These are phyloP conservation scores for Pan troglodytes DNA, from an alignment of 2,113 vertebrate genomes.

Conservation along the genomic window DNA sequence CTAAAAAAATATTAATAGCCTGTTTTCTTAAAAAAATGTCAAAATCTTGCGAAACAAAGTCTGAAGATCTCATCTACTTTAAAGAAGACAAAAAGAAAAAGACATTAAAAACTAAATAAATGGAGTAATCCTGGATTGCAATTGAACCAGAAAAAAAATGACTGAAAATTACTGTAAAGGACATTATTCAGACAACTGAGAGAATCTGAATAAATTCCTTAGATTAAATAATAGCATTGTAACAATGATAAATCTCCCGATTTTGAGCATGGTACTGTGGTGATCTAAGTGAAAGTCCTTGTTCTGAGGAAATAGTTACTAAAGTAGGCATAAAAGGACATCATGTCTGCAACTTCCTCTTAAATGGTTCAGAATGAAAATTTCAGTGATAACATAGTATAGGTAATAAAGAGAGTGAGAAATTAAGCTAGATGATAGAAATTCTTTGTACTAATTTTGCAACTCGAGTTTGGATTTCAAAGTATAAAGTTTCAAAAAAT, in stretches of 20 bases:
- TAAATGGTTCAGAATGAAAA: background rate
- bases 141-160: background rate
- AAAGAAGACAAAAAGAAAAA: background rate
- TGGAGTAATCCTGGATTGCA: background rate
- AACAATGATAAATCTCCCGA: background rate
- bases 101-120: background rate
- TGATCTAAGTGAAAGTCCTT: background rate
- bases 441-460: background rate
- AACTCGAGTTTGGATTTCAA: slow-evolving; percentile 23
- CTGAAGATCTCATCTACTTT: background rate
- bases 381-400: background rate
- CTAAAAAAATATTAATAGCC: background rate
- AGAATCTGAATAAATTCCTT: background rate
- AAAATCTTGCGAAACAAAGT: background rate
- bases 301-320: background rate
- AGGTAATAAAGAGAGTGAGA: background rate
- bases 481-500: background rate
- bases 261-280: background rate
- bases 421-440: background rate
- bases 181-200: background rate
- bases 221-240: background rate
- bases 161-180: slow-evolving; percentile 21
- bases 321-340: background rate
- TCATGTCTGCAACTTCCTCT: background rate
- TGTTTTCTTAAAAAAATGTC: background rate